A percentile compares a stretch with the other conserved stretches of the same genome.
Conservation (phyloP, 1,140 invertebrate species). For the Ectropis grisescens region DNA sequence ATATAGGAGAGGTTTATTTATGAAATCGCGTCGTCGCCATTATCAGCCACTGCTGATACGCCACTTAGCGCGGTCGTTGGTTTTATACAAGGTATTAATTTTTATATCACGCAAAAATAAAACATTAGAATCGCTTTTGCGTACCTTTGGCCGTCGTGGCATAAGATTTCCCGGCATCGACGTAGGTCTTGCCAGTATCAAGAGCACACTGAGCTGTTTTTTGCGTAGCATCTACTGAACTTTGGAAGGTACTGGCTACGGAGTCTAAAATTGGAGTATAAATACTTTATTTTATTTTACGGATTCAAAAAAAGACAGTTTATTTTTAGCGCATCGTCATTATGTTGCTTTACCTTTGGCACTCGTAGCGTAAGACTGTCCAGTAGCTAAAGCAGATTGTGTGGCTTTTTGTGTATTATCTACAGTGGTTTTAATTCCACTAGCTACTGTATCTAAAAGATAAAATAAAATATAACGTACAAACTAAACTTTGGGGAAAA, state of each 20-base stretch:
- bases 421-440: constrained; percentile 22
- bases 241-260: constrained; percentile 25
- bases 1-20: too few species aligned
- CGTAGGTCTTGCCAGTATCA: background rate
- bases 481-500: too few species aligned
- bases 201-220: constrained; percentile 21
- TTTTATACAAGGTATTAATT: too few species aligned
- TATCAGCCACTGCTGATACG: too few species aligned
- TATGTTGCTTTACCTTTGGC: constrained; percentile 31
- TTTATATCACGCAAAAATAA: too few species aligned
- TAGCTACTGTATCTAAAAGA: constrained; percentile 22
- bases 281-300: too few species aligned
- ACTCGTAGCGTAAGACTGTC: constrained; percentile 21
- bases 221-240: constrained; percentile 32
- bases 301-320: too few species aligned
- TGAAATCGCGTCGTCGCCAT: too few species aligned
- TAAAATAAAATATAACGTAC: constrained; percentile 7
- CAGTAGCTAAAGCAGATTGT: constrained; percentile 21
- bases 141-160: constrained; percentile 30
- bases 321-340: too few species aligned
- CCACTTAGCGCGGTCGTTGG: too few species aligned
- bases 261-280: constrained; percentile 20
- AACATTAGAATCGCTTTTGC: too few species aligned
- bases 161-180: constrained; percentile 26
- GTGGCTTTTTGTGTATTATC: constrained; percentile 30